Evolutionary conservation across 2,113 vertebrate genomes (phyloP), one percentile per base, ranked within the genome.

Genomic region (Malurus melanocephalus): DNA sequence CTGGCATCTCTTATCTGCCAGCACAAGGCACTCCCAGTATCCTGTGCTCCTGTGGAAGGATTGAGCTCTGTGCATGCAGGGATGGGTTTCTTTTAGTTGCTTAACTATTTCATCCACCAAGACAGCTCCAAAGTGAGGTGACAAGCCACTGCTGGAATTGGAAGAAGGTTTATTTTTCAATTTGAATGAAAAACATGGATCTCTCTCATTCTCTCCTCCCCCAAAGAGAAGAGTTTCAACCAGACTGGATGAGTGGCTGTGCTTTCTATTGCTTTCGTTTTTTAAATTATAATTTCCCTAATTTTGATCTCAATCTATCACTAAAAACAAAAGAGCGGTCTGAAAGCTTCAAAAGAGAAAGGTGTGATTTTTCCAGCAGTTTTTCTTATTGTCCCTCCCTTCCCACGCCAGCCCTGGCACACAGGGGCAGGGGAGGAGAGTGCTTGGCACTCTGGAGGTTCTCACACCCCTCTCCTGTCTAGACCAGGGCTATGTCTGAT

Each of bases 401-500:
- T 95, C 95, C 91, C 92, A 95, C 46, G 59, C 92, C 87, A 90
- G 38, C 67, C 48, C 71, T 90, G 78, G 81, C 2, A 0, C 80
- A 85, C 8, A 38, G 85, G 85, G 87, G 89, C 68, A 82, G 61
- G 73, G 86, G 49, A 95, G 86, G 83, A 90, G 87, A 88, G 74
- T 11, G 59, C 92, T 92, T 90, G 92, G 89, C 91, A 79, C 33
- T 72, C 59, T 7, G 30, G 55, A 92, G 48, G 49, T 95, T 95
- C 94, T 95, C 95, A 95, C 95, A 94, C 80, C 46, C 89, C 80
- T 92, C 78, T 90, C 51, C 88, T 85, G 94, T 95, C 95, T 95
- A 95, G 94, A 96, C 89, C 91, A 89, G 72, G 93, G 56, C 85
- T 85, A 94, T 1, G 30, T 92, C 91, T 95, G 89, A 91, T 94